Evolutionary conservation across 2,888 invertebrate species (phyloP).

Genomic region (Isoperla grammatica): DNA sequence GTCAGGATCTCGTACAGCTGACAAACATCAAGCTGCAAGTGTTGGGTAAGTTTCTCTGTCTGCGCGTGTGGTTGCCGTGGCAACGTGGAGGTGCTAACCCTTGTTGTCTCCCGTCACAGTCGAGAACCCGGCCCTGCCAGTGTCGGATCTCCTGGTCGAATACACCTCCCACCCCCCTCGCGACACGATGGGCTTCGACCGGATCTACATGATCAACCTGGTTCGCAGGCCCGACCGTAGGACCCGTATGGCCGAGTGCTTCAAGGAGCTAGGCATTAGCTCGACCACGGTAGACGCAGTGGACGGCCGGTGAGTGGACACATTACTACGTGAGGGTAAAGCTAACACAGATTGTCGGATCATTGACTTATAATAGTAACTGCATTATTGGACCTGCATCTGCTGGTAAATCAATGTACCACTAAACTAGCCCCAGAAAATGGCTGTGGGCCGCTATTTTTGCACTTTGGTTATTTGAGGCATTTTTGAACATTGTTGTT

Average conservation of each 20-base stretch:
- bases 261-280: slow-evolving; percentile 76
- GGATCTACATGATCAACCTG: slow-evolving; percentile 91
- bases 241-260: slow-evolving; percentile 69
- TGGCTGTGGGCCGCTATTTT: too few species aligned
- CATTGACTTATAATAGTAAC: too few species aligned
- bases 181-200: slow-evolving; percentile 65
- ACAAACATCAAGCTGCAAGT: slow-evolving; percentile 70
- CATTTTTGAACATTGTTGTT: too few species aligned
- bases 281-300: slow-evolving; percentile 72
- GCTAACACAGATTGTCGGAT: too few species aligned
- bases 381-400: too few species aligned
- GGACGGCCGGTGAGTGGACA: slow-evolving; percentile 73
- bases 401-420: too few species aligned
- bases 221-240: slow-evolving; percentile 73
- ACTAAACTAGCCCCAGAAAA: too few species aligned
- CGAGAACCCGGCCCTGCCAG: slow-evolving; percentile 38
- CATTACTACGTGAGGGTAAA: too few species aligned
- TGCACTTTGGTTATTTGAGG: too few species aligned
- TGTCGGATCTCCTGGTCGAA: slow-evolving; percentile 38
- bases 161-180: slow-evolving; percentile 44
- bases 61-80: too few species aligned
- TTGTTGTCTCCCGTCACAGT: slow-evolving; percentile 35
- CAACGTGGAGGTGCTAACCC: background rate
- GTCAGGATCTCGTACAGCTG: slow-evolving; percentile 64
- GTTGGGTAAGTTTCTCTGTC: slow-evolving; percentile 52